Base-by-base conservation (phyloP, 2,113 vertebrate species). In the Ciconia maguari region DNA sequence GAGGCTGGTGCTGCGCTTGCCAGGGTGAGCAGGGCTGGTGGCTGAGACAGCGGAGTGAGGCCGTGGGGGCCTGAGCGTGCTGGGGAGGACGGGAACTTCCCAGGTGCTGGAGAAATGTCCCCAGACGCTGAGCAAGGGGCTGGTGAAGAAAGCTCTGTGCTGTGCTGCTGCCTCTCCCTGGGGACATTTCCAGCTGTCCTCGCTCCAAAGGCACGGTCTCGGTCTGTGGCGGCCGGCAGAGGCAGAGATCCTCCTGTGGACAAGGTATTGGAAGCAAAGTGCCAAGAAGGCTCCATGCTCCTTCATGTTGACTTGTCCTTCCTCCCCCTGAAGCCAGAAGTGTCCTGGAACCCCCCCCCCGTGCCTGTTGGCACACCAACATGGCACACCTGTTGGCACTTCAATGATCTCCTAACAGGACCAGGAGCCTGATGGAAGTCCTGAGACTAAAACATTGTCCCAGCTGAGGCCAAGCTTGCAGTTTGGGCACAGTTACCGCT, bases 41-140 rank as follows among this genome's bases (percentile, higher is more conserved):
- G 51, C 54, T 0, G 0, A 54, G 80, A 34, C 6, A 11, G 29
- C 0, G 0, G 24, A 11, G 13, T 0, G 3, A 16, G 41, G 18
- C 30, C 24, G 9, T 0, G 0, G 55, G 83, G 11, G 13, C 8
- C 69, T 49, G 48, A 27, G 44, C 44, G 60, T 1, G 3, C 58
- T 57, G 77, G 66, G 54, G 11, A 57, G n/a, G 16, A 25, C 0
- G 2, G 38, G 30, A 27, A 1, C 1, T 18, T 55, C 52, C 61
- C 0, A 1, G 13, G 44, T 11, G n/a, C 51, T 75, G 51, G 29
- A 64, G 29, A 71, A 64, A 27, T 1, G 1, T 48, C 54, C n/a
- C 27, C 27, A 70, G 27, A 46, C 0, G 4, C 21, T 27, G 24
- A 78, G 36, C 16, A 7, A 51, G 38, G n/a, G 27, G 16, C 25